Percentiles rank a stretch among this genome's conserved stretches.
These are phyloP conservation scores for Scomber scombrus DNA, from an alignment of 2,113 vertebrate genomes.

Conservation along the genomic window DNA sequence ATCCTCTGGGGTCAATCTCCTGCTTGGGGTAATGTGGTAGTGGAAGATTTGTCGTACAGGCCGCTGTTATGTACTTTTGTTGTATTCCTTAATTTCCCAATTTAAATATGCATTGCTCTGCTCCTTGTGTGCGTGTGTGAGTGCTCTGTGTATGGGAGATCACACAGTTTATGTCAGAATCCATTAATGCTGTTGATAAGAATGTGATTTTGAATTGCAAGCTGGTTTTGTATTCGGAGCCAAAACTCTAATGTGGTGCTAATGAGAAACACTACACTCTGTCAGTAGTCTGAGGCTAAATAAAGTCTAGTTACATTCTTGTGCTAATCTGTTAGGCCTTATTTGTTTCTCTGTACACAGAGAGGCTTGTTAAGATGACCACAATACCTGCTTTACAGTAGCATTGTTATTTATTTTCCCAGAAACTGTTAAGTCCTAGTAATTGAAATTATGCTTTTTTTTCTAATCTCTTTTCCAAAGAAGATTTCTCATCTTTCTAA, in stretches of 20 bases:
- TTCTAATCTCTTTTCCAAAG: not conserved
- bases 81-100: not conserved
- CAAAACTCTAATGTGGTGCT: conserved; percentile 15
- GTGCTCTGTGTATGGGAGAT: conserved; percentile 9
- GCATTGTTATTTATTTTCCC: conserved; percentile 12
- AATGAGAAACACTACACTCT: conserved; percentile 41
- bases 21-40: not conserved
- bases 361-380: conserved; percentile 5
- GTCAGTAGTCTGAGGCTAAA: conserved; percentile 16
- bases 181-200: conserved; percentile 3
- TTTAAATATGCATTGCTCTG: not conserved
- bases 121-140: not conserved
- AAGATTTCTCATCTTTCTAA: not conserved
- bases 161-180: conserved; percentile 16
- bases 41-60: not conserved
- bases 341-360: conserved; percentile 15
- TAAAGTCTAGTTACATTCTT: conserved; percentile 18
- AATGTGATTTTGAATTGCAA: conserved; percentile 43
- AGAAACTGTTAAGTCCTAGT: conserved; percentile 5
- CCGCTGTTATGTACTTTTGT: not conserved
- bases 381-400: conserved; percentile 4
- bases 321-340: conserved; percentile 23
- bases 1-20: conserved; percentile 47
- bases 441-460: not conserved
- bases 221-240: not conserved